A percentile compares a stretch with the other conserved stretches of the same genome.
phyloP scores from a whole-genome alignment of 2,797 vertebrate genomes.

The Melopsittacus undulatus region DNA sequence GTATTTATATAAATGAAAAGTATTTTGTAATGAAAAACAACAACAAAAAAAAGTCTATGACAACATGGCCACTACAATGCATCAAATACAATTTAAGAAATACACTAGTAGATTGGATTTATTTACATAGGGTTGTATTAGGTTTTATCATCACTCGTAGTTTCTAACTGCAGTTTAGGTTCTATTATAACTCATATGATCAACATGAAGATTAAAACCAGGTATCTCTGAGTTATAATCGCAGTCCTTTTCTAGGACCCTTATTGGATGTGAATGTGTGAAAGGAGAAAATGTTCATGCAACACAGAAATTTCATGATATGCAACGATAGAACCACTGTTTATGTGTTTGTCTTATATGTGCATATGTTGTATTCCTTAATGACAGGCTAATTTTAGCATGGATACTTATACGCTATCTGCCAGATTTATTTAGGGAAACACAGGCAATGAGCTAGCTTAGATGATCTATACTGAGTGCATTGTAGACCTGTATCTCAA shows the following conservation, averaged over 20 bases:
- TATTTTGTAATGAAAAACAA: not conserved
- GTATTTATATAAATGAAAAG: not conserved
- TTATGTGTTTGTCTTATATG: fast-evolving
- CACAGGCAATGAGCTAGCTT: fast-evolving
- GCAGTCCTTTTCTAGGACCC: not conserved
- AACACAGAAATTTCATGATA: not conserved
- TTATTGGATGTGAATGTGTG: no score
- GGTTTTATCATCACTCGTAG: not conserved
- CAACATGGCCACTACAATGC: fast-evolving
- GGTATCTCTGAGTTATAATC: fast-evolving
- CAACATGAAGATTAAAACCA: not conserved
- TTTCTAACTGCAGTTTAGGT: not conserved
- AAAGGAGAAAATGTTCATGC: not conserved
- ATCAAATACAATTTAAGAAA: not conserved
- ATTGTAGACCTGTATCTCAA: not conserved
- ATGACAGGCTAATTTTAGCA: not conserved
- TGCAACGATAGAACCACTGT: not conserved
- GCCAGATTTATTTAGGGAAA: not conserved
- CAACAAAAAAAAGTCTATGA: no score
- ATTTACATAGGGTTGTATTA: not conserved
- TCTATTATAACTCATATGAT: fast-evolving
- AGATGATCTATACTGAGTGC: fast-evolving
- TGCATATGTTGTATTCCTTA: not conserved
- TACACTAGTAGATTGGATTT: fast-evolving
- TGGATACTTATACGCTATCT: not conserved